A percentile compares a stretch with the other conserved stretches of the same genome.
These are phyloP conservation scores for Ephialtes manifestator DNA, from an alignment of 2,888 invertebrate genomes.

Conservation along the genomic window DNA sequence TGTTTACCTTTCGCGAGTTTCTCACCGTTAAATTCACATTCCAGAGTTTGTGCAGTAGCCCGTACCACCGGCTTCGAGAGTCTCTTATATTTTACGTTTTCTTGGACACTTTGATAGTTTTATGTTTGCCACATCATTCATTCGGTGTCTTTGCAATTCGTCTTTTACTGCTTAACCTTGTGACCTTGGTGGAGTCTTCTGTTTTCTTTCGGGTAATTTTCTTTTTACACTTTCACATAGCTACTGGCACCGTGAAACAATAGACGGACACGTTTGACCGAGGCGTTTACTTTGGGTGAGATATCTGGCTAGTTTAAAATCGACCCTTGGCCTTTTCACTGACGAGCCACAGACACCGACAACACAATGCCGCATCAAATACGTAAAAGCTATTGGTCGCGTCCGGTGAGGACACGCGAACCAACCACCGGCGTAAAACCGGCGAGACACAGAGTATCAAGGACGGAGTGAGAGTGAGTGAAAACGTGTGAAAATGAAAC, in stretches of 20 bases:
- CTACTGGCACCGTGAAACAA: constrained; percentile 38
- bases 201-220: constrained; percentile 1
- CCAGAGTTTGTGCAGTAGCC: background rate
- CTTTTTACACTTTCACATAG: constrained; percentile 25
- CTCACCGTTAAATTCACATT: constrained; percentile 42
- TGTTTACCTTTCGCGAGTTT: constrained; percentile 38
- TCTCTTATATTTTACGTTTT: background rate
- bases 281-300: constrained; percentile 41
- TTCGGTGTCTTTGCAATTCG: background rate
- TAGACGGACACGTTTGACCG: constrained; percentile 43
- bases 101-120: constrained; percentile 7
- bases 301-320: constrained; percentile 44
- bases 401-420: constrained; percentile 3
- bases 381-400: constrained; percentile 32
- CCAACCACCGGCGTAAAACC: constrained; percentile 14
- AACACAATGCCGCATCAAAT: constrained; percentile 35
- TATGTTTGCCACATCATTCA: constrained; percentile 2
- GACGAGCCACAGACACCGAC: constrained; percentile 1
- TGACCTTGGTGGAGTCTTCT: background rate
- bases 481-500: constrained; percentile 16
- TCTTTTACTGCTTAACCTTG: background rate
- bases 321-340: constrained; percentile 53
- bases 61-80: background rate
- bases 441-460: constrained; percentile 2
- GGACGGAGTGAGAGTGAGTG: constrained; percentile 7